Percentiles rank a stretch among this genome's conserved stretches.
phyloP scores from a whole-genome alignment of 2,888 invertebrate species.

The Omphaloscelis lunosa region DNA sequence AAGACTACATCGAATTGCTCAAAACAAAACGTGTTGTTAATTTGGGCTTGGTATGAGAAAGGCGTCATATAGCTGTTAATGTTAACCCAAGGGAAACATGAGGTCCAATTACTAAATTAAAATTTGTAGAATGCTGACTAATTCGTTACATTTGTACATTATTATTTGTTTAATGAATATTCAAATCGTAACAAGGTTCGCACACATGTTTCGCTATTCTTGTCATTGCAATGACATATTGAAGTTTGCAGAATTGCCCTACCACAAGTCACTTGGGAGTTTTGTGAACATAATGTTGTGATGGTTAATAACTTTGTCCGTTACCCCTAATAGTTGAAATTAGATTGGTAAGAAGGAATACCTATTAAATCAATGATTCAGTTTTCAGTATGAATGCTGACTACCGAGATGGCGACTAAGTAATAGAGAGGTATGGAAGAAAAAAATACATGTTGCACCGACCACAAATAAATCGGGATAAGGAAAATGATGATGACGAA shows the following conservation, averaged over 20 bases:
- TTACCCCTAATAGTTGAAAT: not conserved
- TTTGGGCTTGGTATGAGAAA: conserved; percentile 68
- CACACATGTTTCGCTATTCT: conserved; percentile 9
- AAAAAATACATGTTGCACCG: not conserved
- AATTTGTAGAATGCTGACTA: conserved; percentile 63
- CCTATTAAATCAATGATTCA: too few species aligned
- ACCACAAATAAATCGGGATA: not conserved
- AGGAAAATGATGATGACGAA: not conserved
- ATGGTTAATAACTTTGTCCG: not conserved
- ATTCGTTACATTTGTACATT: conserved; percentile 57
- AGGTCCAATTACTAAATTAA: conserved; percentile 72
- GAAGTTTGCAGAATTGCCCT: conserved; percentile 45
- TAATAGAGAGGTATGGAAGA: not conserved
- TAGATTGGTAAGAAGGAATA: not conserved
- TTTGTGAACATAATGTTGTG: not conserved
- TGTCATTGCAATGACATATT: conserved; percentile 34
- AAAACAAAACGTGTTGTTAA: conserved; percentile 54
- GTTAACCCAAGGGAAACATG: conserved; percentile 62
- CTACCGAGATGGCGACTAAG: not conserved
- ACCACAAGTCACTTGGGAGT: conserved; percentile 10
- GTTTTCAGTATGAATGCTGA: not conserved
- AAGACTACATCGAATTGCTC: conserved; percentile 60
- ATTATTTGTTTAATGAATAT: conserved; percentile 62
- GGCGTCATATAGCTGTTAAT: conserved; percentile 53
- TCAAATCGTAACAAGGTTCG: conserved; percentile 59